phyloP scores from a whole-genome alignment of 2,888 invertebrate species.

The Hirudinaria manillensis region DNA sequence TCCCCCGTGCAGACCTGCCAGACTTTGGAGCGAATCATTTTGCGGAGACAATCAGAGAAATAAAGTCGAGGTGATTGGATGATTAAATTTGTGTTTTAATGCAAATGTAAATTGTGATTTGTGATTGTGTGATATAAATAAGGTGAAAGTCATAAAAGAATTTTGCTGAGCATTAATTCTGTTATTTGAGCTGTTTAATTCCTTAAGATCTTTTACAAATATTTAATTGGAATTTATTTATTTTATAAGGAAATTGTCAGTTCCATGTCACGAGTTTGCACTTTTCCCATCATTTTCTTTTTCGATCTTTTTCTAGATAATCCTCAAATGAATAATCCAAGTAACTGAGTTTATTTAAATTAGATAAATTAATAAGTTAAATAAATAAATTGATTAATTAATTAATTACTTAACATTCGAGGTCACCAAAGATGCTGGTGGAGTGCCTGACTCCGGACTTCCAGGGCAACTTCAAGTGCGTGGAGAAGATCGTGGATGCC shows the following conservation, averaged over 20 bases:
- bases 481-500: slow-evolving; percentile 69
- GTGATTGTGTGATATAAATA: neutral
- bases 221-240: no score
- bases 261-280: no score
- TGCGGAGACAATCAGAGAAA: slow-evolving; percentile 79
- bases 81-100: neutral
- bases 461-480: slow-evolving; percentile 69
- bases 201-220: no score
- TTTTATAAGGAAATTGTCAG: no score
- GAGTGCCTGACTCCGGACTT: slow-evolving; percentile 97
- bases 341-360: no score
- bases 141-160: neutral
- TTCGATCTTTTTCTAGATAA: no score
- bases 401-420: slow-evolving; percentile 39
- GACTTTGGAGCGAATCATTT: slow-evolving; percentile 93
- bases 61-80: slow-evolving; percentile 66
- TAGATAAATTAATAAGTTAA: no score
- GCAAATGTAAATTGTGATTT: neutral
- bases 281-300: no score
- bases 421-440: slow-evolving; percentile 77
- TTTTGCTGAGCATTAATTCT: neutral
- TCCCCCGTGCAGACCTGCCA: slow-evolving; percentile 63
- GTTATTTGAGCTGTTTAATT: no score
- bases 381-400: neutral
- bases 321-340: no score